Base-by-base conservation (phyloP, 2,113 vertebrate species). In the Cichladusa arquata region DNA sequence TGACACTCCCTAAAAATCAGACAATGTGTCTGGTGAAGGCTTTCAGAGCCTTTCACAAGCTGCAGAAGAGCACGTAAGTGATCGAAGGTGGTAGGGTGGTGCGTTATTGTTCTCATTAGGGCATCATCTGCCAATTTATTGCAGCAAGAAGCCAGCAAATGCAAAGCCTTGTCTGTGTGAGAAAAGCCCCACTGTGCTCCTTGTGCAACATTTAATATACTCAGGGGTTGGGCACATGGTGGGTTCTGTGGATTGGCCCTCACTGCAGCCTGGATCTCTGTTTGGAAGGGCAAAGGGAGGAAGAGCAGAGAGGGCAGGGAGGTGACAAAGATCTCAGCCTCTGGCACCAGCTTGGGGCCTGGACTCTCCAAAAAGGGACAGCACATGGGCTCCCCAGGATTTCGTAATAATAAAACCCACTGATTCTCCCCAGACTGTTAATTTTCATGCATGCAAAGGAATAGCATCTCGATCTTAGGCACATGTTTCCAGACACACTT, bases 11-110 rank as follows among this genome's bases (percentile, higher is more conserved):
- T 83, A 66, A 77, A 94, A 95, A 73, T 77, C 86, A 92, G 91
- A 80, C 74, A 88, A 20, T 71, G 54, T 82, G 91, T 93, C 81
- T 94, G 91, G 48, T 72, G 73, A 79, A 95, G 85, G 95, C 96
- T 96, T 94, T 97, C 86, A 96, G 58, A 93, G 91, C 90, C 67
- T 90, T 93, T 94, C 71, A 85, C 48, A 62, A 82, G 70, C 73
- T 92, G 70, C 42, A 90, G n/a, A 86, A 93, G 50, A 71, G 61
- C 83, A 77, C 5, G 1, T 25, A 69, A 95, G 79, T 73, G 71
- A 88, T 94, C 0, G 22, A 82, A 95, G 81, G 84, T 1, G 0
- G 48, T 61, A 50, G 86, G 54, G 58, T 73, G 90, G 74, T 85
- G 38, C 5, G 5, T 89, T 95, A 65, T 79, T 89, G 50, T 61